phyloP scores from a whole-genome alignment of 2,888 invertebrate genomes.

The Synanthedon formicaeformis region DNA sequence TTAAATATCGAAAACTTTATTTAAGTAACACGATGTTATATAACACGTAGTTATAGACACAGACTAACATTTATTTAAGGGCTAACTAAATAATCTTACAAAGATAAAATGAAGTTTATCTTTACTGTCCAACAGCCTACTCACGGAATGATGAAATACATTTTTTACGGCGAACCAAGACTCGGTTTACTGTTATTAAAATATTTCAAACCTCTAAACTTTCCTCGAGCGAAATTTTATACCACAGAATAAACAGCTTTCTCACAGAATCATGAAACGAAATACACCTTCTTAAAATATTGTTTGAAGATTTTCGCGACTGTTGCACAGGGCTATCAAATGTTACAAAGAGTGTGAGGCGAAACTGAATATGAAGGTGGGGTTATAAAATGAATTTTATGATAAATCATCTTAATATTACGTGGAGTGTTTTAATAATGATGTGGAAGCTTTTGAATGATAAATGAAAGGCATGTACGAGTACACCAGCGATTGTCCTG shows the following conservation, averaged over 20 bases:
- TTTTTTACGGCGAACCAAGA: background rate
- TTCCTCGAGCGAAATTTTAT: constrained; percentile 16
- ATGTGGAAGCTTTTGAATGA: background rate
- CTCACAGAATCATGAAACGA: background rate
- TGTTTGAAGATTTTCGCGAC: background rate
- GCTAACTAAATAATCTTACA: too few relatives aligned
- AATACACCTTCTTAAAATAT: background rate
- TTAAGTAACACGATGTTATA: too few relatives aligned
- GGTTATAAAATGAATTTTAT: constrained; percentile 22
- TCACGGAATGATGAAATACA: too few relatives aligned
- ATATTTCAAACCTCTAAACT: constrained; percentile 23
- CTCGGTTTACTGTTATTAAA: constrained; percentile 20
- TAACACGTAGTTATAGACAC: too few relatives aligned
- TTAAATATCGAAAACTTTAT: too few relatives aligned
- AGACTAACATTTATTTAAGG: too few relatives aligned
- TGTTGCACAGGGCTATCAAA: constrained; percentile 12
- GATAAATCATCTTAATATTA: constrained; percentile 11
- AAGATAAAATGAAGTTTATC: too few relatives aligned
- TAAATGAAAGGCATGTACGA: too few relatives aligned
- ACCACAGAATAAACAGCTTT: constrained; percentile 11
- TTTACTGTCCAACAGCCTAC: too few relatives aligned
- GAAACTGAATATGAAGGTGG: constrained; percentile 25
- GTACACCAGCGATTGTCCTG: too few relatives aligned
- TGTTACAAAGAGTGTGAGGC: constrained; percentile 11
- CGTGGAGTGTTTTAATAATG: constrained; percentile 1